Evolutionary conservation across 1,140 invertebrate genomes (phyloP).

Genomic region (Lepidurus apus): DNA sequence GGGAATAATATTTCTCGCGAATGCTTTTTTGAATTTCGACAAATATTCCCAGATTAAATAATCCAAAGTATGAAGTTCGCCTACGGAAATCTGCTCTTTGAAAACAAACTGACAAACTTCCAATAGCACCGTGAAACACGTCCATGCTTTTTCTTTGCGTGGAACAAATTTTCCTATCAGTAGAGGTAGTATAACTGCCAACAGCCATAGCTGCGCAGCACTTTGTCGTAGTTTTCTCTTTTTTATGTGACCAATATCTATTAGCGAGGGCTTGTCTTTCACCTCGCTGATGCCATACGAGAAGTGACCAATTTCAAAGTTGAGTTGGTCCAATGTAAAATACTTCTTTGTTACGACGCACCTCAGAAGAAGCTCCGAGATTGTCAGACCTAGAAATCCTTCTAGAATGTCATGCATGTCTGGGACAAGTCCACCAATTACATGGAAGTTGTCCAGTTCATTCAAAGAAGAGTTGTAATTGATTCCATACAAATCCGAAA

Average conservation of each 20-base stretch:
- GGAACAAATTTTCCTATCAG: slow-evolving; percentile 29
- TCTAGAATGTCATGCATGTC: slow-evolving; percentile 31
- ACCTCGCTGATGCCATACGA: slow-evolving; percentile 30
- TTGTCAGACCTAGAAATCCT: slow-evolving; percentile 23
- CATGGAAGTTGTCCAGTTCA: slow-evolving; percentile 29
- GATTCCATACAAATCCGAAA: slow-evolving; percentile 26
- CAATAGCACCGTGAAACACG: slow-evolving; percentile 18
- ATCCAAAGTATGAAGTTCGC: slow-evolving; percentile 22
- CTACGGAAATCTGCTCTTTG: slow-evolving; percentile 24
- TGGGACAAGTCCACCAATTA: not conserved
- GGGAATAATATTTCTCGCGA: slow-evolving; percentile 23
- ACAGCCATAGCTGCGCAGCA: slow-evolving; percentile 29
- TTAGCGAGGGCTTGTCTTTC: slow-evolving; percentile 31
- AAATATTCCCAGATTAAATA: slow-evolving; percentile 27
- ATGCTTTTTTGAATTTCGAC: slow-evolving; percentile 26
- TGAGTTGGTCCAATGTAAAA: slow-evolving; percentile 28
- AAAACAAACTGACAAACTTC: slow-evolving; percentile 30
- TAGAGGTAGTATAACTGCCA: slow-evolving; percentile 20
- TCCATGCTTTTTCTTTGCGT: slow-evolving; percentile 20
- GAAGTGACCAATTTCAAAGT: slow-evolving; percentile 25
- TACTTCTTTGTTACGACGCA: slow-evolving; percentile 22
- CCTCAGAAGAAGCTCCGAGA: slow-evolving; percentile 28
- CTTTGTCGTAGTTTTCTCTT: slow-evolving; percentile 26
- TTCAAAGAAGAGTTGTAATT: slow-evolving; percentile 29
- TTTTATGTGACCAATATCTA: slow-evolving; percentile 23